Conservation (phyloP, 2,113 vertebrate species). For the Ceuthmochares aereus region DNA sequence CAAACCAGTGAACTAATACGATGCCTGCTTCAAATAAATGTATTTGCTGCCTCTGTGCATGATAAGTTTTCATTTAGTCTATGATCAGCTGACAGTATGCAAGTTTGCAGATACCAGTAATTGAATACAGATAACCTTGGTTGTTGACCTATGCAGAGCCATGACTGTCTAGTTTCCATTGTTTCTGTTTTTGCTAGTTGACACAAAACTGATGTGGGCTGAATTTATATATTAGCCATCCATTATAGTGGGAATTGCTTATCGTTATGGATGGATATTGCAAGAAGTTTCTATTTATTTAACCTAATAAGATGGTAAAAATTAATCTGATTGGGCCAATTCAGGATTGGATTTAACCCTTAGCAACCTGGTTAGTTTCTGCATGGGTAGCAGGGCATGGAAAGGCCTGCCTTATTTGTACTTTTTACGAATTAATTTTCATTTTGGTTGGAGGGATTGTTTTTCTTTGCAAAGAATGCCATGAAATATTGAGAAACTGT, state of each 20-base stretch:
- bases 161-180: conserved; percentile 76
- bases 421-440: not conserved
- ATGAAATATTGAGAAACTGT: conserved; percentile 8
- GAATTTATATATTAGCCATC: conserved; percentile 78
- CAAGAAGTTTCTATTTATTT: conserved; percentile 78
- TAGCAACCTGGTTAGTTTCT: not conserved
- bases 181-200: conserved; percentile 78
- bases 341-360: conserved; percentile 36
- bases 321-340: conserved; percentile 15
- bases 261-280: conserved; percentile 67
- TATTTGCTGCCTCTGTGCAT: conserved; percentile 79
- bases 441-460: not conserved
- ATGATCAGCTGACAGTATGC: conserved; percentile 83
- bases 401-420: not conserved
- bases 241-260: conserved; percentile 75
- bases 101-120: conserved; percentile 83
- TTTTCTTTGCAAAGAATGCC: not conserved
- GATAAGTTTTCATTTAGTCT: conserved; percentile 80
- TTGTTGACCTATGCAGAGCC: conserved; percentile 80
- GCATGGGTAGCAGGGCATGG: not conserved
- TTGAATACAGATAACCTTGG: conserved; percentile 84
- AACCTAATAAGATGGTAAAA: conserved; percentile 70
- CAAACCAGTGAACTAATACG: conserved; percentile 73
- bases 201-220: conserved; percentile 73
- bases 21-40: conserved; percentile 77